Evolutionary conservation across 2,888 invertebrate genomes (phyloP), one percentile per base, ranked within the genome.

Genomic region (Acrobasis repandana): DNA sequence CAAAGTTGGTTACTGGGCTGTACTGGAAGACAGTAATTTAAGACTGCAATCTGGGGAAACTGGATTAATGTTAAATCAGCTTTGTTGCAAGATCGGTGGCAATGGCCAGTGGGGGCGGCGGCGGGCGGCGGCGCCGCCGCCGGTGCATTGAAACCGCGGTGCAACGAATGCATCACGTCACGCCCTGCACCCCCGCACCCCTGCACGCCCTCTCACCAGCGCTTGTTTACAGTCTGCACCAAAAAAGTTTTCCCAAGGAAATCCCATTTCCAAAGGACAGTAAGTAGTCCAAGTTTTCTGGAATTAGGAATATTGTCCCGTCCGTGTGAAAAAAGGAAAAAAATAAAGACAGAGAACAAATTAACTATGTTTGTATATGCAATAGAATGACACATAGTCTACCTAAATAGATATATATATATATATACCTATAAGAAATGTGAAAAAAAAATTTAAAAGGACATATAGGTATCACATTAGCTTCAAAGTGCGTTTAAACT

Each of bases 81-180:
- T 50, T 50, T 54, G 54, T 54, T 54, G 36, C 68, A 68, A 79
- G 82, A 83, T 82, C 79, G 80, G 83, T 82, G 85, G 84, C 86
- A 85, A 83, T 76, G 87, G 78, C 83, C 86, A 83, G 79, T 65
- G 73, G 72, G 68, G 76, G 76, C 65, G 69, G 63, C 64, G 69
- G 63, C 64, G 69, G 63, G 63, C 63, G 64, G 61, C 70, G 63
- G 63, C 63, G 64, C 61, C 70, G 70, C 72, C 72, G 75, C 70
- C 69, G 67, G 68, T 82, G 82, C 86, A 86, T 77, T 82, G 82
- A 76, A 79, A 77, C 68, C 71, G 70, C 67, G 72, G 73, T 80
- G 82, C 83, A 81, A 67, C 77, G 76, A 74, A 77, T 83, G 85
- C 82, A 82, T 67, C 73, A 71, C 72, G 72, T n/a, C n/a, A 75